phyloP scores from a whole-genome alignment of 2,888 invertebrate species.

The Drosophila mercatorum region DNA sequence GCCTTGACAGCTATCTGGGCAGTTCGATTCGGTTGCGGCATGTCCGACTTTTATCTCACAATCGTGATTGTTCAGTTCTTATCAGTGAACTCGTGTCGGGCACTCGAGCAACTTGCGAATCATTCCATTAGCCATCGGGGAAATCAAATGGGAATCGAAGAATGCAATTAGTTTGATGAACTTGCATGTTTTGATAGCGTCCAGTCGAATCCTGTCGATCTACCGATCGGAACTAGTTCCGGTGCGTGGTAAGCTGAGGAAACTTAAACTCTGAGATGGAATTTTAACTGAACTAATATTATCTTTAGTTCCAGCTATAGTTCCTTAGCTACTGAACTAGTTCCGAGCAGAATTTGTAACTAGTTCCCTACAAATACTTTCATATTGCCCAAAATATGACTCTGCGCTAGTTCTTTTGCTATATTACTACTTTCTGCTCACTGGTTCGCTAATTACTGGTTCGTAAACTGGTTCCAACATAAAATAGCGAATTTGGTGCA shows the following conservation, averaged over 20 bases:
- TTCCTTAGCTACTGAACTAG: background rate
- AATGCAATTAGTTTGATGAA: background rate
- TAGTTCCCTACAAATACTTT: background rate
- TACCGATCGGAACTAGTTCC: conserved; percentile 2
- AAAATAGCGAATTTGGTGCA: no score
- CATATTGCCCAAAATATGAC: background rate
- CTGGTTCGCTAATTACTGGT: background rate
- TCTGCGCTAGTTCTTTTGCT: background rate
- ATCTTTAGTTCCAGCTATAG: no score
- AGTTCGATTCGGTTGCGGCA: background rate
- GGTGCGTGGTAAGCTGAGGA: no score
- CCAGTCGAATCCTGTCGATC: background rate
- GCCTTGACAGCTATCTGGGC: background rate
- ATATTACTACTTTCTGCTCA: background rate
- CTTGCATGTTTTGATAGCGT: background rate
- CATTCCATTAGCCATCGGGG: background rate
- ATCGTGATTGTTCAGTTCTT: conserved; percentile 2
- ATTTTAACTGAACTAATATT: no score
- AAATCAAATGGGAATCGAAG: background rate
- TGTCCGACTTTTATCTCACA: conserved; percentile 12
- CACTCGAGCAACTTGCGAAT: conserved; percentile 3
- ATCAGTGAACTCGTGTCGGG: conserved; percentile 11
- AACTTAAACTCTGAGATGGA: background rate
- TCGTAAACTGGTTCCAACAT: background rate
- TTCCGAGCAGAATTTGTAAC: background rate